Base-by-base conservation (phyloP, 37 sponge, comb jelly and placozoan species). In the Haliclona indistincta region DNA sequence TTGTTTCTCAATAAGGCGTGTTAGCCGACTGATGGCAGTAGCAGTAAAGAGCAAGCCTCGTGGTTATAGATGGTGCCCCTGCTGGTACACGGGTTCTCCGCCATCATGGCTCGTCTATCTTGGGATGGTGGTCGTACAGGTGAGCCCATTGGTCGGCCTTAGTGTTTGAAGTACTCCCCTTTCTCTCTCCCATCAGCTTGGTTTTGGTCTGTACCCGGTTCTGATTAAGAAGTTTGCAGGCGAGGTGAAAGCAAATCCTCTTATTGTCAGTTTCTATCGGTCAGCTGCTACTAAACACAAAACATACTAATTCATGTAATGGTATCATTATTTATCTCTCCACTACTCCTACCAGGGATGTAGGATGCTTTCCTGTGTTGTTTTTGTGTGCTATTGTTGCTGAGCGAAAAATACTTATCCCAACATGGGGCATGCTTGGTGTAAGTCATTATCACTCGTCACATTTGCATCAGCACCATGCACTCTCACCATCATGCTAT, bases 121-220 rank as follows among this genome's bases (percentile, higher is more conserved):
- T 32, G 91, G 76, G 22, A 61, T 74, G 8, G 0, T 80, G 8
- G 47, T 73, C 0, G 85, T 84, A 53, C 91, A 90, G 64, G 83
- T 90, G 11, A 42, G 1, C 33, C n/a, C 23, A 32, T 35, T 2
- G 23, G 15, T 49, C 19, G 43, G 34, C 1, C 37, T 13, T 54
- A 56, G 19, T 54, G 20, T 23, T 32, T 32, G 20, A 22, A 73
- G 10, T 34, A 33, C 26, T 25, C 26, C 58, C 5, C 39, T 13
- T 13, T 33, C 3, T 6, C 38, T 40, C 32, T 28, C 15, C 2
- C 70, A 68, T 40, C 58, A 90, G 83, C 35, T 80, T 32, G 91
- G 91, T 20, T 90, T 90, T 75, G 91, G 91, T 19, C 64, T 73
- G 28, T 90, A 90, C 62, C 86, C 86, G 23, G 81, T 90, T n/a